A percentile compares a stretch with the other conserved stretches of the same genome.
These are phyloP conservation scores for Malthinus flaveolus DNA, from an alignment of 2,888 invertebrate species.

Conservation along the genomic window DNA sequence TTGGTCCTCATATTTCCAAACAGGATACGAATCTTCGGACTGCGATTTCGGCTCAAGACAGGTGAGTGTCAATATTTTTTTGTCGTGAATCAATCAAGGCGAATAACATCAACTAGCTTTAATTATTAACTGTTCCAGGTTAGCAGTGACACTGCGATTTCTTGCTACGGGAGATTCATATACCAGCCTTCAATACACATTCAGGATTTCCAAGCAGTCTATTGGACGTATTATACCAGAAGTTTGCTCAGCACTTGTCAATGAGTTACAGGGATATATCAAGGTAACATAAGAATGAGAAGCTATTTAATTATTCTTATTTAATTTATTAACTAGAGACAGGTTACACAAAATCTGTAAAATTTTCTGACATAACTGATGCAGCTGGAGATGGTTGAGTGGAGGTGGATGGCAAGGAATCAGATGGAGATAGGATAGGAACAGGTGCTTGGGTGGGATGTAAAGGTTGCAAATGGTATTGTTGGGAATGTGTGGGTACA, in stretches of 20 bases:
- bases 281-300: too few relatives aligned
- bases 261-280: constrained; percentile 7
- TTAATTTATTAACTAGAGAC: constrained; percentile 5
- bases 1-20: too few relatives aligned
- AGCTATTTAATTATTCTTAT: too few relatives aligned
- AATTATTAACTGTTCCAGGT: constrained; percentile 7
- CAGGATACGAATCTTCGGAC: too few relatives aligned
- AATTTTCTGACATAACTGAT: constrained; percentile 3
- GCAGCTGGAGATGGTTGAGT: not conserved
- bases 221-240: constrained; percentile 13
- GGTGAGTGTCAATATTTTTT: too few relatives aligned
- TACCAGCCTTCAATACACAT: constrained; percentile 13
- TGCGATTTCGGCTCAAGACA: too few relatives aligned
- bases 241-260: constrained; percentile 13
- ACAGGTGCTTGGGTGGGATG: not conserved
- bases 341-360: not conserved
- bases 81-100: too few relatives aligned
- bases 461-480: not conserved
- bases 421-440: constrained; percentile 2
- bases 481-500: constrained; percentile 1
- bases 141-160: constrained; percentile 9
- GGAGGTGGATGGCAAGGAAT: constrained; percentile 1
- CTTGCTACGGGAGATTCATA: constrained; percentile 17
- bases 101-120: too few relatives aligned
- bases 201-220: constrained; percentile 19